Conservation (phyloP, 2,797 vertebrate species). For the Pogoniulus pusillus region DNA sequence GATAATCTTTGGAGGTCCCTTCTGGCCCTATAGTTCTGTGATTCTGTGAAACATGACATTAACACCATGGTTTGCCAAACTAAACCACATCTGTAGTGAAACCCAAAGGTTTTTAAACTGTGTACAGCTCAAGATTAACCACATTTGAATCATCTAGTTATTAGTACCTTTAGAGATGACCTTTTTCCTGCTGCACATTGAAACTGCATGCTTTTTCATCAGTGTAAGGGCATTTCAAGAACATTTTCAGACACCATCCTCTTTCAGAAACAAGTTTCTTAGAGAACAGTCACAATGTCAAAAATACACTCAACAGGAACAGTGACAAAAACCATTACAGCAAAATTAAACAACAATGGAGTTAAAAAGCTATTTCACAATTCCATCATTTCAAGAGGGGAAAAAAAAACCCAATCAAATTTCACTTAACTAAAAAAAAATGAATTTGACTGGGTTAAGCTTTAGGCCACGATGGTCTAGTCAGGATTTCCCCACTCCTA, state of each 20-base stretch:
- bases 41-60: not conserved
- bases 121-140: not conserved
- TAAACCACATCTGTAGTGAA: not conserved
- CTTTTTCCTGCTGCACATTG: not conserved
- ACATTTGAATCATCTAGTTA: not conserved
- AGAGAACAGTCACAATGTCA: not conserved
- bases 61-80: not conserved
- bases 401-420: not conserved
- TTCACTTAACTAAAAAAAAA: not conserved
- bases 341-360: not conserved
- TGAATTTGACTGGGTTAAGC: not conserved
- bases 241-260: not conserved
- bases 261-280: not conserved
- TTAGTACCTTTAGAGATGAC: not conserved
- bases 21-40: no score
- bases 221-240: not conserved
- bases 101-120: not conserved
- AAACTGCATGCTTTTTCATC: not conserved
- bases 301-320: not conserved
- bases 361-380: not conserved
- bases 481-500: not conserved
- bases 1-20: no score
- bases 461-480: not conserved
- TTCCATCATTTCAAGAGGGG: not conserved
- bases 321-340: not conserved